Evolutionary conservation across 2,888 invertebrate species (phyloP), one percentile per base, ranked within the genome.

Genomic region (Cancer borealis): DNA sequence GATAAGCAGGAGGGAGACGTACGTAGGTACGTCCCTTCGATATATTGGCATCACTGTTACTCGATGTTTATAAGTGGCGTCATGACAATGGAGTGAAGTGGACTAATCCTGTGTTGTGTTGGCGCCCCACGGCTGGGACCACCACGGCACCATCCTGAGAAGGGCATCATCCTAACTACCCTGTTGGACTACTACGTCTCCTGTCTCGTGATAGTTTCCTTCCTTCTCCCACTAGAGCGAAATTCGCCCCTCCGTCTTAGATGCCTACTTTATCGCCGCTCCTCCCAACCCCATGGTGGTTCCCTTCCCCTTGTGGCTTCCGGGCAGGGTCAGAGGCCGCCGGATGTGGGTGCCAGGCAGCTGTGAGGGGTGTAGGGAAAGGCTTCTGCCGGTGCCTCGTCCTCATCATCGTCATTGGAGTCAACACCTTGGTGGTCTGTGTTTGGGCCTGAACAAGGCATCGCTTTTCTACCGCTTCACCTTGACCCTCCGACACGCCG

Each of bases 321-420:
- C 84, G 84, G 84, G 84, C 84, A 84, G 84, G 84, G 84, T 39
- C 30, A 84, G 84, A 17, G 17, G 12, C 84, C 84, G 84, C 14
- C 39, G 84, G 84, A 84, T 39, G 39, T 84, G 84, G 84, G 84
- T 84, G 84, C 84, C 84, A 84, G 84, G 84, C 84, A 84, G 84
- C 84, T 84, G 84, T 84, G 12, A 39, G 39, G 12, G 30, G 84
- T 84, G 84, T 39, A 39, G 14, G 84, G 30, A 84, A 84, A 30
- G 84, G 84, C 39, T 84, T 84, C 3, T 84, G 84, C 39, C 39
- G 8, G 14, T 39, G 84, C 17, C 84, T 39, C 30, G 26, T 6
- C 84, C 26, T 12, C 84, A 84, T 26, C 84, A 39, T 3, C 14
- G 39, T 84, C 4, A 4, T 12, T 39, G 10, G 30, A 14, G 84